Evolutionary conservation across 1,140 invertebrate genomes (phyloP).

Genomic region (Drepana arcuata): DNA sequence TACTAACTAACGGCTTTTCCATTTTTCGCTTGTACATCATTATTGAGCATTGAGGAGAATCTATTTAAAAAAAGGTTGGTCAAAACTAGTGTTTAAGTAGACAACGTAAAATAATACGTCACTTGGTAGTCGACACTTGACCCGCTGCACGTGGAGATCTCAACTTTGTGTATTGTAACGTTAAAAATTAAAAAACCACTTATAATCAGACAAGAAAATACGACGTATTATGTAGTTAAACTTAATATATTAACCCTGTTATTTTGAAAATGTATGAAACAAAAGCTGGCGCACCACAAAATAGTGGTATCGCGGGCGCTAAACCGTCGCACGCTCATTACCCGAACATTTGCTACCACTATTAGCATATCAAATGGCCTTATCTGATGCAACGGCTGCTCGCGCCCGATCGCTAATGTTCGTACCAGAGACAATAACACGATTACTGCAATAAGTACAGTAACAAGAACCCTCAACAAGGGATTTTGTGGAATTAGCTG

Average conservation of each 20-base stretch:
- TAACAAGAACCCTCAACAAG: constrained; percentile 39
- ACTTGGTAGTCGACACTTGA: too few relatives aligned
- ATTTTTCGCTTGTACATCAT: constrained; percentile 2
- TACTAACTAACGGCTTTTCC: too few relatives aligned
- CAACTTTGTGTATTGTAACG: too few relatives aligned
- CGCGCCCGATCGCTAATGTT: constrained; percentile 16
- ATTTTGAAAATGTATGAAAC: too few relatives aligned
- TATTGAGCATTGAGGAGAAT: too few relatives aligned
- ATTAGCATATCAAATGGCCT: constrained; percentile 60
- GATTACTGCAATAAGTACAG: constrained; percentile 54
- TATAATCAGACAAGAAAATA: too few relatives aligned
- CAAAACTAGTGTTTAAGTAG: too few relatives aligned
- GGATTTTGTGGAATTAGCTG: constrained; percentile 35
- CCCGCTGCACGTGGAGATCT: too few relatives aligned
- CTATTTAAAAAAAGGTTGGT: too few relatives aligned
- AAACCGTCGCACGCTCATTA: constrained; percentile 54
- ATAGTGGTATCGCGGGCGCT: constrained; percentile 25
- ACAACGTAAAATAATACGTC: too few relatives aligned
- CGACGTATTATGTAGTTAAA: too few relatives aligned
- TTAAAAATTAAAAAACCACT: neutral
- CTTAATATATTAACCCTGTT: too few relatives aligned
- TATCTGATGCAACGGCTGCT: constrained; percentile 60
- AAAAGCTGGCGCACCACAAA: constrained; percentile 8
- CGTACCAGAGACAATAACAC: constrained; percentile 48
- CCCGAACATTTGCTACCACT: constrained; percentile 53